These are phyloP conservation scores for Charadrius vociferus DNA, from an alignment of 2,113 vertebrate species.

Conservation along the genomic window DNA sequence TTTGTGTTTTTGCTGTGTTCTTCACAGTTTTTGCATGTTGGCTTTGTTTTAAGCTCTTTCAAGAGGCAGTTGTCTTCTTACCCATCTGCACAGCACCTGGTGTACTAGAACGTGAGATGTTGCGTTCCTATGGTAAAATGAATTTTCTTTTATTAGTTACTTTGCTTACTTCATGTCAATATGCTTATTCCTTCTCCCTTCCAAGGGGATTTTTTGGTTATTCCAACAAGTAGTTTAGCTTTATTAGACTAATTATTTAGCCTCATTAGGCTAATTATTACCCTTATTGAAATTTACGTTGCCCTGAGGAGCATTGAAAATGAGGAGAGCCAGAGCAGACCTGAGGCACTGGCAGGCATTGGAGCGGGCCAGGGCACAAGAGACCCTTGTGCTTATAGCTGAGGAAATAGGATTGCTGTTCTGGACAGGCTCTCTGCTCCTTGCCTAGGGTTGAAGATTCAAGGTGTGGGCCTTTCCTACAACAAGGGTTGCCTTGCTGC, in stretches of 20 bases:
- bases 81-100: not conserved
- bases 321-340: not conserved
- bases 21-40: not conserved
- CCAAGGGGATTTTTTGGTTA: not conserved
- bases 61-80: not conserved
- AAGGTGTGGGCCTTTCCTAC: not conserved
- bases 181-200: not conserved
- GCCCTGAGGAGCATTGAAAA: not conserved
- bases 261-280: not conserved
- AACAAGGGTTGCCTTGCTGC: not conserved
- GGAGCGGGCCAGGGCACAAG: not conserved
- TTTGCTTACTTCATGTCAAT: not conserved
- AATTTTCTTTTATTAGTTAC: not conserved
- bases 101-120: not conserved
- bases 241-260: constrained; percentile 35
- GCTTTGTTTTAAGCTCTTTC: constrained; percentile 1
- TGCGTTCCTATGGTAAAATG: not conserved
- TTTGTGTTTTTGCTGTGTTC: not conserved
- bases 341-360: not conserved
- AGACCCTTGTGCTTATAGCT: not conserved
- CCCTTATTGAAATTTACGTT: not conserved
- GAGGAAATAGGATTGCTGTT: not conserved
- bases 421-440: not conserved
- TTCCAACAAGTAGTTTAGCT: not conserved
- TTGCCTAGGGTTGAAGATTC: not conserved